phyloP scores from a whole-genome alignment of 2,888 invertebrate species.

The Gortyna flavago region DNA sequence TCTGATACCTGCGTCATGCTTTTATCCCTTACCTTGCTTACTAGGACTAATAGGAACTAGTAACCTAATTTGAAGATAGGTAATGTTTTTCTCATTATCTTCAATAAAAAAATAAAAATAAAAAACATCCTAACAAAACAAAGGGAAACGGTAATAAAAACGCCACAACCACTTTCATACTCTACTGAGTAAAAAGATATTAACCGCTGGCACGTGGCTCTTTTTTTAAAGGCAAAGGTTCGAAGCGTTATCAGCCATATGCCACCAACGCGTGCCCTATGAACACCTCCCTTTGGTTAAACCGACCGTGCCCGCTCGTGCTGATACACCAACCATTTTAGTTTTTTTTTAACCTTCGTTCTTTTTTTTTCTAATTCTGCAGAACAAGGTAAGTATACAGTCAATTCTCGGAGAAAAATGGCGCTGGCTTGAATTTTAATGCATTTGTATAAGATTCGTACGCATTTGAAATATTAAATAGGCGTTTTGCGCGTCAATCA shows the following conservation, averaged over 20 bases:
- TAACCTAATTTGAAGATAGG: background rate
- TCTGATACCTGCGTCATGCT: conserved; percentile 13
- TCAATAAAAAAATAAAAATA: too few relatives aligned
- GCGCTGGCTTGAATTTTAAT: conserved; percentile 59
- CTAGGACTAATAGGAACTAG: conserved; percentile 1
- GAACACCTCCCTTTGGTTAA: conserved; percentile 66
- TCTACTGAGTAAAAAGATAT: conserved; percentile 64
- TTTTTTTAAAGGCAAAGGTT: conserved; percentile 73
- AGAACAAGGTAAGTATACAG: conserved; percentile 35
- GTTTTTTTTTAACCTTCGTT: conserved; percentile 7
- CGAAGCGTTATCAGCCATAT: conserved; percentile 82
- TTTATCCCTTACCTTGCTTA: background rate
- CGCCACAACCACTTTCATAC: conserved; percentile 40
- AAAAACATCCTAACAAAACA: conserved; percentile 16
- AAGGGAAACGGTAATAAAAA: conserved; percentile 10
- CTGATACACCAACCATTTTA: conserved; percentile 38
- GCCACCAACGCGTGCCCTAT: conserved; percentile 85
- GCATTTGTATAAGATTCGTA: conserved; percentile 31
- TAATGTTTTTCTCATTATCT: conserved; percentile 1
- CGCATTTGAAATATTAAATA: conserved; percentile 62
- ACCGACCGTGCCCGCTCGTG: conserved; percentile 72
- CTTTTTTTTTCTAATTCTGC: conserved; percentile 48
- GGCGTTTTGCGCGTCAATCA: conserved; percentile 58
- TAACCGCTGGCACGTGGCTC: conserved; percentile 82
- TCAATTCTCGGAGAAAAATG: conserved; percentile 61